phyloP scores from a whole-genome alignment of 92 coral and sea anemone species.

The Hydrozoanthus gracilis region DNA sequence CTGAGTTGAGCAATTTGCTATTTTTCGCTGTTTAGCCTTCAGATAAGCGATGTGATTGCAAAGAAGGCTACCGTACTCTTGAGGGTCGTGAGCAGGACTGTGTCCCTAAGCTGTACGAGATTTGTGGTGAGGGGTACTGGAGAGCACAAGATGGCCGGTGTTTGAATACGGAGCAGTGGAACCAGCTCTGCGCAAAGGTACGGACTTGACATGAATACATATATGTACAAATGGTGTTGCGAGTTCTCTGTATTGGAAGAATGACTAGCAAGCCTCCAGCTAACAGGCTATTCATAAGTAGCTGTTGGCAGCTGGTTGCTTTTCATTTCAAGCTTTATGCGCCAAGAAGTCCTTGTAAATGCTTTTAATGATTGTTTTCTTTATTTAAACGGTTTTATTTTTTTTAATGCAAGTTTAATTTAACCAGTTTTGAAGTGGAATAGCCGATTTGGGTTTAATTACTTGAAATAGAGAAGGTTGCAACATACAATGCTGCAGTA shows the following conservation, averaged over 20 bases:
- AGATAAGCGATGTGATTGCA: constrained; percentile 75
- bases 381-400: no score
- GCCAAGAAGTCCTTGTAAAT: no score
- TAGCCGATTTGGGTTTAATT: no score
- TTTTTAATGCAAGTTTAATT: no score
- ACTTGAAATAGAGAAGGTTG: no score
- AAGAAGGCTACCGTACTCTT: constrained; percentile 69
- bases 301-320: no score
- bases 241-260: not conserved
- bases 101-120: constrained; percentile 69
- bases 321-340: no score
- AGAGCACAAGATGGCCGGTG: constrained; percentile 81
- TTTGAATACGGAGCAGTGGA: constrained; percentile 69
- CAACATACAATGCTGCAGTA: no score
- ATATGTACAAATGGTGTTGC: not conserved
- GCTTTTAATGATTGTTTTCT: no score
- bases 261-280: not conserved
- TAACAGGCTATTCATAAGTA: not conserved
- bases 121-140: constrained; percentile 82
- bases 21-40: constrained; percentile 63
- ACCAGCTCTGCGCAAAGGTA: constrained; percentile 59
- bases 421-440: no score
- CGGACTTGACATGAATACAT: no score
- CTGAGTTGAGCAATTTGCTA: not conserved
- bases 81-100: constrained; percentile 86